Base-by-base conservation (phyloP, 2,797 vertebrate genomes). In the Phylloscopus collybita region DNA sequence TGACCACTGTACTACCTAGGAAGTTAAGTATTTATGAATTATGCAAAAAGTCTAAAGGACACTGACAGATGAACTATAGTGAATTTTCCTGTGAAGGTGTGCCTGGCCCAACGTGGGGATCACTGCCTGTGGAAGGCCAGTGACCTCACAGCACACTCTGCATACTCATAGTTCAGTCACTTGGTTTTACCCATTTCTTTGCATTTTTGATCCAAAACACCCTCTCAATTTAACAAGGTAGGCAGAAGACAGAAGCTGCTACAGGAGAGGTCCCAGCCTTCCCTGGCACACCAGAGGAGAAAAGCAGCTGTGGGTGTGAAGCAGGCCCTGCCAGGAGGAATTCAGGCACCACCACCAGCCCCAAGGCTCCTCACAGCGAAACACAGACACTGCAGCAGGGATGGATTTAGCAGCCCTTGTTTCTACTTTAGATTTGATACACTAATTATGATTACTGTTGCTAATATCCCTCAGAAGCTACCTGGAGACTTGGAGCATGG, bases 41-140 rank as follows among this genome's bases (percentile, higher is more conserved):
- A 78, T 3, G 7, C 16, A 88, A 45, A 80, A 71, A 65, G 8
- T 5, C 38, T 30, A 5, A 44, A 79, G 32, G 47, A 66, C 51
- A 45, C 0, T 1, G 17, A 61, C 0, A 27, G 9, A 50, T 6
- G 11, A 86, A 44, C 30, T 34, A 30, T 4, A 64, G 34, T 3
- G 32, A 20, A 7, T 40, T 23, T 36, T 69, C 50, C 71, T 17
- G 9, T 2, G 40, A 56, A 73, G 40, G 6, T 7, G 3, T 0
- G 4, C 30, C 26, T 36, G 44, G 34, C 60, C 57, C 45, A 51
- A 34, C 0, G 0, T 3, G 6, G 36, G 21, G 73, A 66, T 13
- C 2, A 0, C 1, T 1, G 5, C 16, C 60, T 18, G 16, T 2
- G 2, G 11, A 13, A 73, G 5, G 18, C 16, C 78, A 47, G 29